Conservation (phyloP, 2,113 vertebrate genomes). For the Neolamprologus tretocephalus region DNA sequence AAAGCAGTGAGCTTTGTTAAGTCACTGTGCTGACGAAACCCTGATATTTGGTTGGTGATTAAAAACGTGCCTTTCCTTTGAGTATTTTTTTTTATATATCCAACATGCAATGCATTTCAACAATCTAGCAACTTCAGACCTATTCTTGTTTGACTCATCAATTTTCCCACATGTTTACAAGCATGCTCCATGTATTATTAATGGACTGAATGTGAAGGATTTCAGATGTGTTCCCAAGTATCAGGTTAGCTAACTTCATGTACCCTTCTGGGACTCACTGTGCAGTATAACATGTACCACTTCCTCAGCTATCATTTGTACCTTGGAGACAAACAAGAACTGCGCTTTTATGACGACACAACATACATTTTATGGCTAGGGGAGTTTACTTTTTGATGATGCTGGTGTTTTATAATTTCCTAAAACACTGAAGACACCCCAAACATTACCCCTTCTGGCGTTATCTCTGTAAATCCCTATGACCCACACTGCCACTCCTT, state of each 20-base stretch:
- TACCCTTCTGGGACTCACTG: neutral
- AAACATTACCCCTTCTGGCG: neutral
- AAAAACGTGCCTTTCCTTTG: neutral
- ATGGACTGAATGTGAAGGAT: constrained; percentile 7
- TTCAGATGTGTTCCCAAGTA: constrained; percentile 6
- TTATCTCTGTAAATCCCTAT: neutral
- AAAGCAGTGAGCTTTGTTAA: neutral
- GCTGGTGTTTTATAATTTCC: neutral
- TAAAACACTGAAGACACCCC: neutral
- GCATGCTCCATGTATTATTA: constrained; percentile 19
- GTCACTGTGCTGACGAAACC: neutral
- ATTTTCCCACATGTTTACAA: neutral
- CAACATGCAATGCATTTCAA: neutral
- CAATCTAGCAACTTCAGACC: neutral
- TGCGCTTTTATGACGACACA: neutral
- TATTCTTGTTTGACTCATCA: constrained; percentile 10
- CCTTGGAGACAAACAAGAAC: neutral
- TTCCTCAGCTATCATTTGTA: neutral
- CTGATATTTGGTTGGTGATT: neutral
- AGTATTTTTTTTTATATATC: neutral
- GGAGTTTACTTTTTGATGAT: neutral
- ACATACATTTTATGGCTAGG: neutral
- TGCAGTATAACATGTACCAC: neutral
- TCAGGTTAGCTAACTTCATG: constrained; percentile 11
- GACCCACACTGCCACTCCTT: neutral